phyloP scores from a whole-genome alignment of 2,113 vertebrate species.

The Elachura formosa region DNA sequence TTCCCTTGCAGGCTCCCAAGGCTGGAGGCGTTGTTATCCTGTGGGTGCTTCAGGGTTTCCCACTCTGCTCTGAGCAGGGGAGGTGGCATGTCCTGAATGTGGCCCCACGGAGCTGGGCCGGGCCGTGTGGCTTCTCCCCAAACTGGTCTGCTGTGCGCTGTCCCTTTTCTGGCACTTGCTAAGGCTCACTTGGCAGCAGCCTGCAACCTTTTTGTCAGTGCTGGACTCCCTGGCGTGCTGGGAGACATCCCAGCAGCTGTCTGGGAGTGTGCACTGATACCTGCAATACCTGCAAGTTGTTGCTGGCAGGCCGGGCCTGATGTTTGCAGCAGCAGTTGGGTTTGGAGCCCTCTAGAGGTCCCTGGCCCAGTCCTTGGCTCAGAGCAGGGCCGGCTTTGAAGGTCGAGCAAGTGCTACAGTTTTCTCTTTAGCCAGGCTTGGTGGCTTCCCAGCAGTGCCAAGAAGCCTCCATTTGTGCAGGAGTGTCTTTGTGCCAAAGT shows the following conservation, averaged over 20 bases:
- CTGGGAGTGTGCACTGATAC: accelerated
- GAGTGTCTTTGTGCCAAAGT: background rate
- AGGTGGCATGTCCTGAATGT: accelerated
- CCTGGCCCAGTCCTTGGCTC: background rate
- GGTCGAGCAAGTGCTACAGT: background rate
- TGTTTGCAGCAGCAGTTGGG: background rate
- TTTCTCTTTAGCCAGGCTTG: background rate
- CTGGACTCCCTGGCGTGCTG: accelerated
- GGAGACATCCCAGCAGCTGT: accelerated
- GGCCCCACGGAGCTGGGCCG: background rate
- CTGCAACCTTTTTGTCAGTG: background rate
- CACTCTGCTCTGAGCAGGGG: background rate
- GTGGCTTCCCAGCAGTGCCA: background rate
- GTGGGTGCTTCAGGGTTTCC: background rate
- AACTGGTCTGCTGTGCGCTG: too few relatives aligned
- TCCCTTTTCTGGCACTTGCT: background rate
- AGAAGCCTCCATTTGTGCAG: background rate
- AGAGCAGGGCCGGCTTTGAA: background rate
- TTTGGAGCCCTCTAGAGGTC: accelerated
- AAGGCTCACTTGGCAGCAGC: background rate
- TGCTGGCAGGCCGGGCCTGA: background rate
- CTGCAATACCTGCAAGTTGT: accelerated
- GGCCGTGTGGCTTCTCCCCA: accelerated
- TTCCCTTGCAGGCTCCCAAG: background rate
- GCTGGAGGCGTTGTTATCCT: accelerated